Conservation (phyloP, 2,113 vertebrate genomes). For the Thermophis baileyi region DNA sequence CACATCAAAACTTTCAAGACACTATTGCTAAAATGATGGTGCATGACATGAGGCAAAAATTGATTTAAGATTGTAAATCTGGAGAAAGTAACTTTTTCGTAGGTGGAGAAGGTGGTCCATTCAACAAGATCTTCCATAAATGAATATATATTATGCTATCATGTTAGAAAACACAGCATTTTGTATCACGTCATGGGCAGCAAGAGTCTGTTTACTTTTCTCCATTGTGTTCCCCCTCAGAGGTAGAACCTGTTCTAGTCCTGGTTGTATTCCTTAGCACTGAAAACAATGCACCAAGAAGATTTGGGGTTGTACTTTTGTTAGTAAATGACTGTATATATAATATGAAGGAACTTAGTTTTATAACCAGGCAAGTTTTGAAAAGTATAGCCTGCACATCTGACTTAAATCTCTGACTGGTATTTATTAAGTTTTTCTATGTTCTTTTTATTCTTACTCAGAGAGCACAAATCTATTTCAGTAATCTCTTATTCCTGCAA, state of each 20-base stretch:
- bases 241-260: not conserved
- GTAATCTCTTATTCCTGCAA: not conserved
- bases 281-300: not conserved
- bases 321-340: not conserved
- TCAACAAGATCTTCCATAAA: not conserved
- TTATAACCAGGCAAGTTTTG: constrained; percentile 29
- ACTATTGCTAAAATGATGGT: not conserved
- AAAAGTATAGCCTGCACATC: not conserved
- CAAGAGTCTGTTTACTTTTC: not conserved
- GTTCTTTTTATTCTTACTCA: not conserved
- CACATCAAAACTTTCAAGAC: not conserved
- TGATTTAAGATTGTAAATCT: not conserved
- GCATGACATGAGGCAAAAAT: not conserved
- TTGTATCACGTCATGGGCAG: not conserved
- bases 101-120: not conserved
- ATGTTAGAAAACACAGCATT: not conserved
- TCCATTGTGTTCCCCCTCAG: not conserved
- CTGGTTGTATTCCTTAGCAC: not conserved
- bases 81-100: not conserved
- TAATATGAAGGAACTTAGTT: no score
- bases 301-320: not conserved
- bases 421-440: not conserved
- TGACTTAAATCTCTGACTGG: not conserved
- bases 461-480: not conserved
- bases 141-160: not conserved